These are phyloP conservation scores for Scelioninae gen. 1 DNA, from an alignment of 2,888 invertebrate species.

Conservation along the genomic window DNA sequence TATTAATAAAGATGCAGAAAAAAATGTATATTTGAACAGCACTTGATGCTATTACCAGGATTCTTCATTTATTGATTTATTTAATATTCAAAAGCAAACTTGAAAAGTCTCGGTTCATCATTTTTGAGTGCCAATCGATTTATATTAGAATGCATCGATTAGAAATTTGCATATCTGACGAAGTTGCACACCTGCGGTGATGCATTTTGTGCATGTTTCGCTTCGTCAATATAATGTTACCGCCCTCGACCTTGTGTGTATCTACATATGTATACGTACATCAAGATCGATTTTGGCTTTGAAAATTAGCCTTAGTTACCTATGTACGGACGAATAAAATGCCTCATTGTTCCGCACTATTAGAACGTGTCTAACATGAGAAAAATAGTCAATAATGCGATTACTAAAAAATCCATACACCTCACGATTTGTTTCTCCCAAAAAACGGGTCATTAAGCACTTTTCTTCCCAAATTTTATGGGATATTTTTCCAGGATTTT, in stretches of 20 bases:
- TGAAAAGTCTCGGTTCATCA: slow-evolving; percentile 25
- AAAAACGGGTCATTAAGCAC: slow-evolving; percentile 13
- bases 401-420: not conserved
- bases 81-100: slow-evolving; percentile 33
- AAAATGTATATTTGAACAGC: too few species aligned
- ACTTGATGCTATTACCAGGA: too few species aligned
- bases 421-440: not conserved
- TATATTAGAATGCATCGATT: slow-evolving; percentile 42
- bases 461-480: not conserved
- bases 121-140: slow-evolving; percentile 30
- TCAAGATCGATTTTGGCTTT: slow-evolving; percentile 65
- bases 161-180: slow-evolving; percentile 51
- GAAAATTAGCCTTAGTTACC: slow-evolving; percentile 52
- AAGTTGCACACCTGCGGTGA: slow-evolving; percentile 41
- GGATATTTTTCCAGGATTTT: too few species aligned
- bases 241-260: slow-evolving; percentile 73
- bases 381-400: slow-evolving; percentile 31
- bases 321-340: slow-evolving; percentile 31
- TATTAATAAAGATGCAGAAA: too few species aligned
- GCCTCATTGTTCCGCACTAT: slow-evolving; percentile 37
- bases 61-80: slow-evolving; percentile 3
- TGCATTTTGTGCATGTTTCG: slow-evolving; percentile 54
- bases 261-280: slow-evolving; percentile 48
- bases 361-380: slow-evolving; percentile 25
- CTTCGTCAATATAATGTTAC: slow-evolving; percentile 56